These are phyloP conservation scores for Tipula unca DNA, from an alignment of 2,888 invertebrate species.

Conservation along the genomic window DNA sequence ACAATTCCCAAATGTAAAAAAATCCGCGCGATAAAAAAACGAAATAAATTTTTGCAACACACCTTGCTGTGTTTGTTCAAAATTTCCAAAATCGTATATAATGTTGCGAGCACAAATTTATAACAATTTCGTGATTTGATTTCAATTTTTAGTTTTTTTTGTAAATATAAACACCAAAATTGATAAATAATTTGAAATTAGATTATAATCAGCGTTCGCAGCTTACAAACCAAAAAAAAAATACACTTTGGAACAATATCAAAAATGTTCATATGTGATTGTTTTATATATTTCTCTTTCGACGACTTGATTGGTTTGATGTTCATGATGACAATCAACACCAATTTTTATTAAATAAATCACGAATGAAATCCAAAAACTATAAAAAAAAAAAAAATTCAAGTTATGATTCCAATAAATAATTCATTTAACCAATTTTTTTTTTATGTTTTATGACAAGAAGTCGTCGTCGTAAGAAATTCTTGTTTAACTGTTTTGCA, in stretches of 20 bases:
- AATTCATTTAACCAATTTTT: neutral
- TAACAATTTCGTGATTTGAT: neutral
- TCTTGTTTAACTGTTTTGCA: neutral
- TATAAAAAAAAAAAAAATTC: neutral
- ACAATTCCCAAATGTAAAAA: neutral
- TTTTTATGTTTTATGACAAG: constrained; percentile 9
- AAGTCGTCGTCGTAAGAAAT: neutral
- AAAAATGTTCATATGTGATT: neutral
- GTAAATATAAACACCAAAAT: neutral
- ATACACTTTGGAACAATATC: neutral
- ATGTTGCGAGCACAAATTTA: neutral
- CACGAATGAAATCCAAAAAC: neutral
- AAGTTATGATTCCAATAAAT: constrained; percentile 8
- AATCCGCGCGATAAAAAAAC: too few relatives aligned
- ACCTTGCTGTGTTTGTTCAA: neutral
- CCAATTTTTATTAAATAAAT: neutral
- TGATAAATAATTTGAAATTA: neutral
- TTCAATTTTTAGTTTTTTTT: neutral
- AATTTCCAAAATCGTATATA: neutral
- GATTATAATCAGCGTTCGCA: neutral
- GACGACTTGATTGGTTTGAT: neutral
- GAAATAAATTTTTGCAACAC: neutral
- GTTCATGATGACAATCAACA: constrained; percentile 8
- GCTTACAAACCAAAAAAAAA: neutral
- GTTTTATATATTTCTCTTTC: neutral